Conservation (phyloP, 1,140 invertebrate genomes). For the Sycophila sp. region DNA sequence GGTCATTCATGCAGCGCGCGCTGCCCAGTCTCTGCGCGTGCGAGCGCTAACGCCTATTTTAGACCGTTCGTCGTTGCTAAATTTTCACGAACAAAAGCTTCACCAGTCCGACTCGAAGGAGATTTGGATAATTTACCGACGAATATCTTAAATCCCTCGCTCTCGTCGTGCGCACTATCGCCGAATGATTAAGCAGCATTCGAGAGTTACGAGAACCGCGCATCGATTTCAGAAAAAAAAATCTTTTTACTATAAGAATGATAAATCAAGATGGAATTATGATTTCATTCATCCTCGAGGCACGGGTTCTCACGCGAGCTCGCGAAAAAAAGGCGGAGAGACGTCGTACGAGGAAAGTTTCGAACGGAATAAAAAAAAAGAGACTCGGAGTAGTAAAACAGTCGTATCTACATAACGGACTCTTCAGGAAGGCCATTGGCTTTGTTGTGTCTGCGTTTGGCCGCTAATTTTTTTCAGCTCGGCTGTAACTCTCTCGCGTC, state of each 20-base stretch:
- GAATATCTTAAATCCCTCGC: no score
- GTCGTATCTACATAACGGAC: constrained; percentile 17
- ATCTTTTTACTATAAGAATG: no score
- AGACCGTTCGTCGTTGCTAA: no score
- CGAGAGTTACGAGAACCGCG: not conserved
- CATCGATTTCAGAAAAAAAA: not conserved
- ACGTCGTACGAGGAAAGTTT: not conserved
- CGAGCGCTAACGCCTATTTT: not conserved
- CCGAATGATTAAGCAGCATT: no score
- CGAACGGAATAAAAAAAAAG: not conserved
- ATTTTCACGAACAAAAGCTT: no score
- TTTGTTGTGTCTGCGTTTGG: constrained; percentile 24
- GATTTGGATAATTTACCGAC: no score
- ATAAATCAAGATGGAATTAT: no score
- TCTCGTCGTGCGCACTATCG: no score
- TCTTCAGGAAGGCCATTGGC: not conserved
- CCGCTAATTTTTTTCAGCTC: not conserved
- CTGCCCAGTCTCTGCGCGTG: not conserved
- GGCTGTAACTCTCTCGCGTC: not conserved
- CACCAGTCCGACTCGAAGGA: no score
- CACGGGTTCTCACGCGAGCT: no score
- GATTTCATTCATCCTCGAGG: no score
- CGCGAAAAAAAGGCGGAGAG: not conserved
- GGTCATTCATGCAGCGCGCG: constrained; percentile 50
- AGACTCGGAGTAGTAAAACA: constrained; percentile 10